Evolutionary conservation across 2,888 invertebrate species (phyloP), one percentile per base, ranked within the genome.

Genomic region (Cantharis lateralis): DNA sequence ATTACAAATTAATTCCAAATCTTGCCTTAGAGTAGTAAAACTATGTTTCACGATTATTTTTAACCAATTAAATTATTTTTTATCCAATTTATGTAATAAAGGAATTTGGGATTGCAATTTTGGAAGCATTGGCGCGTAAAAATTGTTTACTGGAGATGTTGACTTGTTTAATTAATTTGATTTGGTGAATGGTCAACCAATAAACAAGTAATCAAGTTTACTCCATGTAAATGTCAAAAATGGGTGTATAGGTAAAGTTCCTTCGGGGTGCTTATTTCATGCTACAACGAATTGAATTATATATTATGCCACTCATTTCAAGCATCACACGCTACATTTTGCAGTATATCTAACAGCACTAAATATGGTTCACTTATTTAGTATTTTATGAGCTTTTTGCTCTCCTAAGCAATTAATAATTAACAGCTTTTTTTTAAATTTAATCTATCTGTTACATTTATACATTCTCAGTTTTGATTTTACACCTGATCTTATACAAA

Each of bases 121-220:
- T 48, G 48, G n/a, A 48, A 48, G 5, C 48, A 48, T n/a, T 48
- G 7, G 2, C 9, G 48, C n/a, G 48, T 48, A 48, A 48, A 48
- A 48, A 48, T 48, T 48, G 48, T 48, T 48, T 48, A 48, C 48
- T 48, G 48, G 48, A 48, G 48, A 48, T 48, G 48, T 48, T 48
- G n/a, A 48, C 48, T 48, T 48, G 48, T 48, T 48, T 48, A 48
- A 48, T 48, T 48, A 48, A 48, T 73, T 48, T 48, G 68, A 74
- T 62, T 62, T 26, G 66, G 76, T 71, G 72, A 66, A 61, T 70
- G 73, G 68, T 68, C 74, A 61, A 74, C 71, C 71, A 74, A 75
- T 77, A 79, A 79, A 78, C 78, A 78, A 75, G 78, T 76, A 79
- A 79, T 79, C 77, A 78, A 74, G 74, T 26, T 68, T 68, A 63